phyloP scores from a whole-genome alignment of 2,113 vertebrate genomes.

The Pluvianellus socialis region DNA sequence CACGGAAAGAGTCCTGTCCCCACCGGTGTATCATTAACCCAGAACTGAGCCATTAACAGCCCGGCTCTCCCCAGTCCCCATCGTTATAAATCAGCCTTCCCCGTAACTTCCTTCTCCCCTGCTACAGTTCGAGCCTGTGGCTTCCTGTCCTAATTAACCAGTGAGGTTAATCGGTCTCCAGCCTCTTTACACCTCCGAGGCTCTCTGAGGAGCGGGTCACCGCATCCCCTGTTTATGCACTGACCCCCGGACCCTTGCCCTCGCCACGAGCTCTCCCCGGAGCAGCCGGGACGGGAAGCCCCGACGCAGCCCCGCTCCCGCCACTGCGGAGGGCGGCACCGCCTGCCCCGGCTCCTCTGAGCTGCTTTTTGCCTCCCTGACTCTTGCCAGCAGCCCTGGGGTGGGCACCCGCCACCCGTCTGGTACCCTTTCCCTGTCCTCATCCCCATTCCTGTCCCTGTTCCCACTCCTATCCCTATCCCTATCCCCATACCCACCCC shows the following conservation, averaged over 20 bases:
- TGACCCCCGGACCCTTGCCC: not conserved
- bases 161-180: conserved; percentile 32
- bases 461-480: not conserved
- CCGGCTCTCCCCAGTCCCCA: not conserved
- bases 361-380: not conserved
- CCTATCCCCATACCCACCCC: too few relatives aligned
- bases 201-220: not conserved
- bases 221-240: not conserved
- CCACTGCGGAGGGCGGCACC: not conserved
- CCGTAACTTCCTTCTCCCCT: conserved; percentile 23
- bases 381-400: not conserved
- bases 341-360: not conserved
- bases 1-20: not conserved
- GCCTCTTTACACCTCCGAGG: not conserved
- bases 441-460: not conserved
- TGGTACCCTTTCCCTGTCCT: not conserved
- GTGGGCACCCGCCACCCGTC: accelerated
- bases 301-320: not conserved
- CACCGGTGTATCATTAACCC: conserved; percentile 39
- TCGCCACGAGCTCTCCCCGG: not conserved
- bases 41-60: conserved; percentile 12
- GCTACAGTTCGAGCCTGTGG: conserved; percentile 25
- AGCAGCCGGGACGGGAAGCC: not conserved
- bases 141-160: conserved; percentile 59
- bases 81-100: conserved; percentile 38